A percentile compares a stretch with the other conserved stretches of the same genome.
Evolutionary conservation across 2,113 vertebrate species (phyloP).

Genomic region (Siphamia tubifer): DNA sequence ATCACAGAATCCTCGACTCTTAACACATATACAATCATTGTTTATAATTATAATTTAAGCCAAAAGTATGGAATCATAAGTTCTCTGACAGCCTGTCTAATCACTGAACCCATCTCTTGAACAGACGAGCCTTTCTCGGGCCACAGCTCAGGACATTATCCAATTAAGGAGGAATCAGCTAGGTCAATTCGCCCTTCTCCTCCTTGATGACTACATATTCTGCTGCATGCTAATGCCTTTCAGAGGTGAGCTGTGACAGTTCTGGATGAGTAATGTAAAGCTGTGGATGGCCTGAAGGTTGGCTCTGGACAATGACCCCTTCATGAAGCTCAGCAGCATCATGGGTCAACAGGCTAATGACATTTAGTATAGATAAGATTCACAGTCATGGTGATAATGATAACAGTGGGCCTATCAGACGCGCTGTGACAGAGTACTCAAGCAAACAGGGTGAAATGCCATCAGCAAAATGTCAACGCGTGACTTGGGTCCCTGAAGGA

Average conservation of each 20-base stretch:
- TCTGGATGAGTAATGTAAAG: conserved; percentile 53
- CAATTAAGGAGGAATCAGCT: conserved; percentile 71
- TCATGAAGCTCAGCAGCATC: conserved; percentile 37
- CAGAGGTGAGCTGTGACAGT: conserved; percentile 46
- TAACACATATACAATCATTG: background rate
- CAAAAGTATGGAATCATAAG: conserved; percentile 15
- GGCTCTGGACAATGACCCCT: conserved; percentile 35
- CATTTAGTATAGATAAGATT: conserved; percentile 55
- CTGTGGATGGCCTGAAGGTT: conserved; percentile 23
- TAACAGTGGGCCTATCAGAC: conserved; percentile 39
- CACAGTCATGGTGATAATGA: conserved; percentile 58
- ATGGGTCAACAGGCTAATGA: conserved; percentile 57
- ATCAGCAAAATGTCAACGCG: conserved; percentile 69
- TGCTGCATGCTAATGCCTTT: conserved; percentile 71
- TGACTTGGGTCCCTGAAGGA: conserved; percentile 59
- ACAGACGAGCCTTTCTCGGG: conserved; percentile 47
- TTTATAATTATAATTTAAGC: conserved; percentile 7
- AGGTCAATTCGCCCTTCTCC: conserved; percentile 72
- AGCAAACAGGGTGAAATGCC: conserved; percentile 58
- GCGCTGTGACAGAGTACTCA: conserved; percentile 49
- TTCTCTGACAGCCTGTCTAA: conserved; percentile 35
- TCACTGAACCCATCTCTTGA: conserved; percentile 22
- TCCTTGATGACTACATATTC: conserved; percentile 49
- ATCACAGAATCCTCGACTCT: background rate
- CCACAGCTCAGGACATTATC: conserved; percentile 65